Evolutionary conservation across 2,113 vertebrate species (phyloP).

Genomic region (Pleuronectes platessa): DNA sequence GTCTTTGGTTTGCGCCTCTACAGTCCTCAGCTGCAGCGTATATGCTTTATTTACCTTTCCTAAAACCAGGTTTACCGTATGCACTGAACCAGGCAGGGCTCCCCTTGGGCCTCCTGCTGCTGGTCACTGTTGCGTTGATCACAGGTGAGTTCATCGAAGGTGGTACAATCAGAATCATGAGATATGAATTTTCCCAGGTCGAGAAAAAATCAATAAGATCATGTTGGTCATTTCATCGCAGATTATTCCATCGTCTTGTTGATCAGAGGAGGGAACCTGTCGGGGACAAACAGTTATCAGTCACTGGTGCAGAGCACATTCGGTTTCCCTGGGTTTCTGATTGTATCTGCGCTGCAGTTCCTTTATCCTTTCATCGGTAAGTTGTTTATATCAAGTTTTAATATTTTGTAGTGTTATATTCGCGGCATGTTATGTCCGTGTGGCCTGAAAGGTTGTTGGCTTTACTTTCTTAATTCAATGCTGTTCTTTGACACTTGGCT

Average conservation of each 20-base stretch:
- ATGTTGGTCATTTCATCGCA: slow-evolving; percentile 66
- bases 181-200: background rate
- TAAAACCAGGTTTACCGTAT: slow-evolving; percentile 90
- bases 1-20: background rate
- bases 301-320: slow-evolving; percentile 90
- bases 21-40: background rate
- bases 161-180: background rate
- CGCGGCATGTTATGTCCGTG: background rate
- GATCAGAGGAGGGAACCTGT: slow-evolving; percentile 91
- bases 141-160: slow-evolving; percentile 82
- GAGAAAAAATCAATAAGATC: background rate
- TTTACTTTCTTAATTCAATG: background rate
- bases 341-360: slow-evolving; percentile 92
- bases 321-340: slow-evolving; percentile 88
- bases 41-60: background rate
- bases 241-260: slow-evolving; percentile 95
- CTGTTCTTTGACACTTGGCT: too few relatives aligned
- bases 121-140: slow-evolving; percentile 87
- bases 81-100: slow-evolving; percentile 94
- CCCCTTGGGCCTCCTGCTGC: slow-evolving; percentile 89
- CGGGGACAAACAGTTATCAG: slow-evolving; percentile 91
- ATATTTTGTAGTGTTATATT: background rate
- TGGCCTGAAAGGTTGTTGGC: background rate
- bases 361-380: slow-evolving; percentile 97
- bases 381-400: slow-evolving; percentile 17